Evolutionary conservation across 2,888 invertebrate species (phyloP).

Genomic region (Romanomermis culicivorax): DNA sequence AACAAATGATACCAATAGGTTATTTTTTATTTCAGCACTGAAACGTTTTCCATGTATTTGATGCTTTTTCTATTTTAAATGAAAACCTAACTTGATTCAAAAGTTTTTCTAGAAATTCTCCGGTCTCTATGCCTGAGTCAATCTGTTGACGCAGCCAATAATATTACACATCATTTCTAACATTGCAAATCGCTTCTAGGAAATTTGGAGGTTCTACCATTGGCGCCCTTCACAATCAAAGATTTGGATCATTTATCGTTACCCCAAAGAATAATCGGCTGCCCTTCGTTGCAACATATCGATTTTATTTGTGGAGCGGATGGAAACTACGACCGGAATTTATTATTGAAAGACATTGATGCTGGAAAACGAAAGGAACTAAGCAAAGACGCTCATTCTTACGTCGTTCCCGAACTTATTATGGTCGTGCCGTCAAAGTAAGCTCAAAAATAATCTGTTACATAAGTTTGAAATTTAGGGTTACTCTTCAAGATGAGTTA

Average conservation of each 20-base stretch:
- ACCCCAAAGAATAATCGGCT: conserved; percentile 23
- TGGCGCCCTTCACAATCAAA: conserved; percentile 27
- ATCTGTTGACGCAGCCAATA: no score
- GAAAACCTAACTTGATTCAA: no score
- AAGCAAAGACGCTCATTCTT: neutral
- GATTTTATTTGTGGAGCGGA: conserved; percentile 4
- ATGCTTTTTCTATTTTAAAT: no score
- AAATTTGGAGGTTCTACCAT: conserved; percentile 22
- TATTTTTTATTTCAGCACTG: no score
- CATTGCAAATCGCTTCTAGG: conserved; percentile 1
- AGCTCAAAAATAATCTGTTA: neutral
- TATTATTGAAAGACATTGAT: neutral
- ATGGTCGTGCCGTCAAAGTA: conserved; percentile 1
- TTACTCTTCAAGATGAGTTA: conserved; percentile 6
- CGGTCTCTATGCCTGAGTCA: no score
- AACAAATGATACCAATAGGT: no score
- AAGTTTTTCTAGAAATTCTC: no score
- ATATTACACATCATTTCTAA: no score
- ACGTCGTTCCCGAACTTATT: neutral
- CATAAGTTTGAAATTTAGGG: neutral
- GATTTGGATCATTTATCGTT: conserved; percentile 26
- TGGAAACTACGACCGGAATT: neutral
- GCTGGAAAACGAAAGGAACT: neutral
- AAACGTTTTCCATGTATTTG: no score
- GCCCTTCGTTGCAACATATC: conserved; percentile 24